A percentile compares a stretch with the other conserved stretches of the same genome.
These are phyloP conservation scores for Drosophila prolongata DNA, from an alignment of 2,888 invertebrate genomes.

Conservation along the genomic window DNA sequence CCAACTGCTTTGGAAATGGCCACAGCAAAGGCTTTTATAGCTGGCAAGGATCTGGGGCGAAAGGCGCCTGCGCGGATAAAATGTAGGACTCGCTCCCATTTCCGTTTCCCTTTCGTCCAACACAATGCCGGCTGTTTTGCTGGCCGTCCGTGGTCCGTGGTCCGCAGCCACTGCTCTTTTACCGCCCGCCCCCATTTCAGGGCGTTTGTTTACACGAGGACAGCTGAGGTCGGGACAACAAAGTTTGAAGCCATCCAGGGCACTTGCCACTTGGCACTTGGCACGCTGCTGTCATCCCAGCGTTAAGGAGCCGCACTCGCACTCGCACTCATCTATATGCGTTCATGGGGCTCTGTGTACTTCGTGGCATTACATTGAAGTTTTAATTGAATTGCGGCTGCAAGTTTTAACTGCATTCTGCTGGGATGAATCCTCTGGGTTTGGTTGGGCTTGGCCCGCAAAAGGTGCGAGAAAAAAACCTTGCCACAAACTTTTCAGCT, in stretches of 20 bases:
- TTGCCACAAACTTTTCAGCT: slow-evolving; percentile 59
- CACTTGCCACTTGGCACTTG: slow-evolving; percentile 38
- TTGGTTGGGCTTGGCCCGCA: slow-evolving; percentile 9
- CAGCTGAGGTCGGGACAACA: slow-evolving; percentile 59
- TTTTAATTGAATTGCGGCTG: slow-evolving; percentile 78
- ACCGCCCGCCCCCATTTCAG: slow-evolving; percentile 18
- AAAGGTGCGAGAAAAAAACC: slow-evolving; percentile 62
- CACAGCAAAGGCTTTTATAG: slow-evolving; percentile 63
- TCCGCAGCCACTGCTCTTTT: slow-evolving; percentile 59
- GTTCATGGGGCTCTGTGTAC: slow-evolving; percentile 19
- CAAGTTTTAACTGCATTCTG: slow-evolving; percentile 75
- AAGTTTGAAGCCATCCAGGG: slow-evolving; percentile 44
- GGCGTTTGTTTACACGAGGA: slow-evolving; percentile 70
- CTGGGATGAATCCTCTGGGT: slow-evolving; percentile 12
- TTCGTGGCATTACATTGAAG: slow-evolving; percentile 60
- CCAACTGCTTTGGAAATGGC: slow-evolving; percentile 51
- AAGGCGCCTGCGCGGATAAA: slow-evolving; percentile 70
- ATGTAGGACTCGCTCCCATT: not conserved
- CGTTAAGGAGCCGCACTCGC: slow-evolving; percentile 35
- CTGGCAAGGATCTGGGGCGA: not conserved
- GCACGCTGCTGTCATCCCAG: slow-evolving; percentile 34
- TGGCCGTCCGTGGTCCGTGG: slow-evolving; percentile 11
- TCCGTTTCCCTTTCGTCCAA: not conserved
- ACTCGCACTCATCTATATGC: not conserved
- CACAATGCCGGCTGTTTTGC: slow-evolving; percentile 50